Evolutionary conservation across 2,888 invertebrate genomes (phyloP).

Genomic region (Limnephilus marmoratus): DNA sequence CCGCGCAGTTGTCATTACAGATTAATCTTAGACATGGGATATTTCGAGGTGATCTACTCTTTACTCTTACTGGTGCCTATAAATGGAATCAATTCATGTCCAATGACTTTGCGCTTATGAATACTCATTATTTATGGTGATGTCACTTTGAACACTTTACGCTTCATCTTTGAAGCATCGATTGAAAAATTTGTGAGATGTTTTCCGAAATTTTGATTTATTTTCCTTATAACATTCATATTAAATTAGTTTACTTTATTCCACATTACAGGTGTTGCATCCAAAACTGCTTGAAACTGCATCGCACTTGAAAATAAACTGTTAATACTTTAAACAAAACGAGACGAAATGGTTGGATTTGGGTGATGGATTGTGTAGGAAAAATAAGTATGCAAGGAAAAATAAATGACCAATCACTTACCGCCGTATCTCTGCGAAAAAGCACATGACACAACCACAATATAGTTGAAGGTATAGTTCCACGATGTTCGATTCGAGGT

Average conservation of each 20-base stretch:
- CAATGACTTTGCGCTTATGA: not conserved
- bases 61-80: conserved; percentile 10
- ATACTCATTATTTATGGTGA: not conserved
- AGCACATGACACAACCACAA: no score
- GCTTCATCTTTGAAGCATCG: not conserved
- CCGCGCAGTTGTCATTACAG: not conserved
- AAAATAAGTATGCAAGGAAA: no score
- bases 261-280: no score
- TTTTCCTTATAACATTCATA: not conserved
- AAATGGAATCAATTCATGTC: conserved; percentile 5
- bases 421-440: no score
- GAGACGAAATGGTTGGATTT: no score
- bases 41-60: conserved; percentile 39
- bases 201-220: not conserved
- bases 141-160: not conserved
- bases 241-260: not conserved
- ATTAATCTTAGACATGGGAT: conserved; percentile 25
- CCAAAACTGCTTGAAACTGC: no score
- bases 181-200: not conserved
- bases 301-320: no score
- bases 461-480: no score
- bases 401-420: no score
- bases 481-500: no score
- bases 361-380: no score
- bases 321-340: no score